phyloP scores from a whole-genome alignment of 1,140 invertebrate species.

The Drosophila paulistorum region DNA sequence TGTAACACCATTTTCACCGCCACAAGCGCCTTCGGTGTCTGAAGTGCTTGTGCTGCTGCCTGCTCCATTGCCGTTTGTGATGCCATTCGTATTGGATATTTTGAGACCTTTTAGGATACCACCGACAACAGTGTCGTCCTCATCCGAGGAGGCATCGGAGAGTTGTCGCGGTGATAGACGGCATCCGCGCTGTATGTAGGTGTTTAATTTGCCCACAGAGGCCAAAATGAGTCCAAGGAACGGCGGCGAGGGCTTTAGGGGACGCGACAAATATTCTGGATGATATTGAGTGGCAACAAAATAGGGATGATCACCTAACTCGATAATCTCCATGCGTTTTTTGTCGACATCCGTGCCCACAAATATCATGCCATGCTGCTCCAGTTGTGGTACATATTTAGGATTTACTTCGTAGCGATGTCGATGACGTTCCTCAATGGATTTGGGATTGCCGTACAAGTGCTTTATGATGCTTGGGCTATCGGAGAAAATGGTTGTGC shows the following conservation, averaged over 20 bases:
- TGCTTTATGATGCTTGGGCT: slow-evolving; percentile 86
- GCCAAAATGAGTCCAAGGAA: slow-evolving; percentile 97
- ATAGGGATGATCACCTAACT: slow-evolving; percentile 92
- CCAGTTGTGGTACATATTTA: slow-evolving; percentile 90
- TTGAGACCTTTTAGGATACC: slow-evolving; percentile 36
- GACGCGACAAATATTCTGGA: slow-evolving; percentile 98
- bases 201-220: slow-evolving; percentile 89
- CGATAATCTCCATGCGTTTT: slow-evolving; percentile 93
- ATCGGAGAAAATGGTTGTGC: slow-evolving; percentile 91
- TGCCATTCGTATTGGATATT: slow-evolving; percentile 33
- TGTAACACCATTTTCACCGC: slow-evolving; percentile 18
- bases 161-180: slow-evolving; percentile 87
- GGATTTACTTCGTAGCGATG: slow-evolving; percentile 99
- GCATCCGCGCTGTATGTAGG: slow-evolving; percentile 88
- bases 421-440: slow-evolving; percentile 97
- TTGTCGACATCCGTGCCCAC: slow-evolving; percentile 91
- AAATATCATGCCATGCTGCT: slow-evolving; percentile 94
- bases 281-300: slow-evolving; percentile 99
- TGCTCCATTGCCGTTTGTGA: slow-evolving; percentile 28
- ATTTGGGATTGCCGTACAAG: slow-evolving; percentile 92
- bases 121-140: slow-evolving; percentile 60
- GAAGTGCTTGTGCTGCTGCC: slow-evolving; percentile 36
- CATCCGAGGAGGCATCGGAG: slow-evolving; percentile 89
- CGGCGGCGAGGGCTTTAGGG: slow-evolving; percentile 96
- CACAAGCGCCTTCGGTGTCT: slow-evolving; percentile 50